A percentile compares a stretch with the other conserved stretches of the same genome.
These are phyloP conservation scores for Cariama cristata DNA, from an alignment of 2,113 vertebrate species.

Conservation along the genomic window DNA sequence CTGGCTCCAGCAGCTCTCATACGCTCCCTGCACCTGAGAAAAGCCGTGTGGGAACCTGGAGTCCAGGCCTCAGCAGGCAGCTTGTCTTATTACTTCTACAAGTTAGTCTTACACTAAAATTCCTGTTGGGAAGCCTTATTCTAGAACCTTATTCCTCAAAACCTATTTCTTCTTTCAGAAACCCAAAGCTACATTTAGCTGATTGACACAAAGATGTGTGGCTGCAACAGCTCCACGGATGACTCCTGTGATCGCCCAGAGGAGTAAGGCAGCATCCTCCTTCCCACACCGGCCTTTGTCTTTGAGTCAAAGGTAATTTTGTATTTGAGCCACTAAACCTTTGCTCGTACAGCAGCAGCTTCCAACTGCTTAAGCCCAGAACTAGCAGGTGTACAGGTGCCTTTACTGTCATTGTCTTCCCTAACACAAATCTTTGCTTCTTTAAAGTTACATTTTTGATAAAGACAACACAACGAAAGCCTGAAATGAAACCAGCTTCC, in stretches of 20 bases:
- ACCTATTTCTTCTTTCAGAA: neutral
- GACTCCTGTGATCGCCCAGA: neutral
- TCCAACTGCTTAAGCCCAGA: neutral
- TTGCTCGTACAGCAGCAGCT: neutral
- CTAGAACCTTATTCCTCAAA: neutral
- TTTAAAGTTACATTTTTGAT: neutral
- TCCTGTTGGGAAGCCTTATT: neutral
- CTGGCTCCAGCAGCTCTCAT: neutral
- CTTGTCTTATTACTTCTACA: neutral
- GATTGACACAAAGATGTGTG: rapidly evolving
- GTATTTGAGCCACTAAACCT: neutral
- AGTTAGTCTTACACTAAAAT: neutral
- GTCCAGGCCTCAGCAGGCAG: neutral
- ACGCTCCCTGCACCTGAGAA: rapidly evolving
- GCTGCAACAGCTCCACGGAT: neutral
- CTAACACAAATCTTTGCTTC: neutral
- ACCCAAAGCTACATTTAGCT: rapidly evolving
- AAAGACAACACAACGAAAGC: neutral
- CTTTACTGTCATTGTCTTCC: neutral
- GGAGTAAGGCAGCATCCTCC: neutral
- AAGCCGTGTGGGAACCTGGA: rapidly evolving
- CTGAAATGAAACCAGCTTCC: neutral
- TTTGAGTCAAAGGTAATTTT: neutral
- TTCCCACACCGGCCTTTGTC: neutral
- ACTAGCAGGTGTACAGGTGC: too few species aligned